Percentiles rank a stretch among this genome's conserved stretches.
phyloP scores from a whole-genome alignment of 2,797 vertebrate species.

The Brachyalestes nurse region DNA sequence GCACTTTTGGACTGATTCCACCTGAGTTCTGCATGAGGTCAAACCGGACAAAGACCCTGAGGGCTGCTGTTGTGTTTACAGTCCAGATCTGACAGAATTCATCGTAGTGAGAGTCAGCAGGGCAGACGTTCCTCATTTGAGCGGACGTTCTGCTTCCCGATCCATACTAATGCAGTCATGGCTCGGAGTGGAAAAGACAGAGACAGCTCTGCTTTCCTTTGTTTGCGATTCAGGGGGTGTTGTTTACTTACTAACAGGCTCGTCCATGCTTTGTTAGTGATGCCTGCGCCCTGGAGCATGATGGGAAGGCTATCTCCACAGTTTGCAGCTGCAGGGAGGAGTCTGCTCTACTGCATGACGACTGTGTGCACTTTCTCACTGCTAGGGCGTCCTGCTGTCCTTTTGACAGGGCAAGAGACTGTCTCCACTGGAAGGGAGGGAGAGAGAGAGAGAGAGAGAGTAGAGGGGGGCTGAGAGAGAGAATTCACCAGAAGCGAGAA shows the following conservation, averaged over 20 bases:
- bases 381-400: constrained; percentile 46
- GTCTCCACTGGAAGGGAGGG: constrained; percentile 22
- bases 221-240: constrained; percentile 46
- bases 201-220: constrained; percentile 41
- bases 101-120: constrained; percentile 16
- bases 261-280: constrained; percentile 42
- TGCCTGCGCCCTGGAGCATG: constrained; percentile 31
- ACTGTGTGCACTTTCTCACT: constrained; percentile 38
- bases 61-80: not conserved
- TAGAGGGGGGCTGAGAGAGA: not conserved
- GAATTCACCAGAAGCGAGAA: constrained; percentile 10
- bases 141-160: constrained; percentile 40
- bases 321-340: constrained; percentile 5
- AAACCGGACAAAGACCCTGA: not conserved
- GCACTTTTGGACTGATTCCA: not conserved
- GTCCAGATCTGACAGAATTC: constrained; percentile 8
- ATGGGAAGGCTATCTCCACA: constrained; percentile 36
- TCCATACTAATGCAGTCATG: constrained; percentile 57
- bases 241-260: constrained; percentile 42
- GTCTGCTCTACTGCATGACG: constrained; percentile 36
- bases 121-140: constrained; percentile 41
- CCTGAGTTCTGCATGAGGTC: not conserved
- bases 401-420: constrained; percentile 46
- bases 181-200: constrained; percentile 35
- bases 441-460: constrained; percentile 9